Evolutionary conservation across 2,797 vertebrate species (phyloP), one percentile per base, ranked within the genome.

Genomic region (Pseudochromis fuscus): DNA sequence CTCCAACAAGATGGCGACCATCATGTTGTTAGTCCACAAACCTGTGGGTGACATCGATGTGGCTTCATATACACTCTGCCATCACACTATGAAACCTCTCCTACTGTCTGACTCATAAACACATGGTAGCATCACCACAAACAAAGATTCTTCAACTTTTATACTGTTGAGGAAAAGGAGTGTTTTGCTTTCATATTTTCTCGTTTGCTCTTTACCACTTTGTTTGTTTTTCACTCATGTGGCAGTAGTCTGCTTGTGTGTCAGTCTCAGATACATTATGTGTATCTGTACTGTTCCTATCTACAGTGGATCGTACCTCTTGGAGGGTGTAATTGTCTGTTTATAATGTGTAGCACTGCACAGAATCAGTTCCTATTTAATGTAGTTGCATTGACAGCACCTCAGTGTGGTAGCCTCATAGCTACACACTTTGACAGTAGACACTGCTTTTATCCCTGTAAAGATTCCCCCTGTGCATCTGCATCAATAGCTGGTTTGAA

Each of bases 81-180:
- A n/a, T 27, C 31, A 11, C 7, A 7, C 31, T 33, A 2, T 33
- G 31, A 33, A 33, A 33, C 7, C 31, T 7, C 7, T 7, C 31
- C 31, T 33, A 7, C 7, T 33, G 7, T 33, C 11, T 33, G 31
- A 33, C 31, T 33, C 31, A 33, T 33, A 33, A 33, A 11, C 31
- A 33, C 33, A 27, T 10, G 44, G 19, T 59, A 46, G 15, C 30
- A 16, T 38, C 38, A 3, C 37, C 25, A 60, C 44, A 3, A 45
- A 59, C 7, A 67, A 70, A 67, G 64, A 63, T 24, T 42, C 5
- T 65, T 37, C 5, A 33, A n/a, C n/a, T n/a, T n/a, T n/a, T n/a
- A n/a, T n/a, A n/a, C n/a, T n/a, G 23, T 55, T 56, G 9, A 5
- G 35, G 6, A 45, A 60, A 59, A 3, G 33, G 12, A 10, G 16